phyloP scores from a whole-genome alignment of 2,113 vertebrate species.

The Marmota flaviventris region DNA sequence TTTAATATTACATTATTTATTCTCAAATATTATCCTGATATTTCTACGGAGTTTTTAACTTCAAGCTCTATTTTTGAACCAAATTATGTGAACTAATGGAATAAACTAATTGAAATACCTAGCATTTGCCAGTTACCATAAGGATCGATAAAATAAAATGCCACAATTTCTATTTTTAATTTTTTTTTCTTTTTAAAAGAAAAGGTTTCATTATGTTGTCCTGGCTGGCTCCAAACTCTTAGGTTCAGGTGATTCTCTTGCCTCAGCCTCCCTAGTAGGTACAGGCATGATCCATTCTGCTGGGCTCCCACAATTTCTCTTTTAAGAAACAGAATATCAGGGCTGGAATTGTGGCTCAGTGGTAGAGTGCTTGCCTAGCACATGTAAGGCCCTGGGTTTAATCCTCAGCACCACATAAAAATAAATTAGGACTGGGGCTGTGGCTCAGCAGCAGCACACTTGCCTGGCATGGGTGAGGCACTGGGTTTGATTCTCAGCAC shows the following conservation, averaged over 20 bases:
- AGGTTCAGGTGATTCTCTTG: background rate
- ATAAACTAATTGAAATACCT: background rate
- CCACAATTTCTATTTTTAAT: background rate
- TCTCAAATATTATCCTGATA: conserved; percentile 22
- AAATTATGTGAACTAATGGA: background rate
- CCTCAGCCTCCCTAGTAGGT: background rate
- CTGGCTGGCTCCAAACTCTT: background rate
- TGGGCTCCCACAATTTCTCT: background rate
- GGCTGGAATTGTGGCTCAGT: too few species aligned
- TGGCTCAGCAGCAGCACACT: too few species aligned
- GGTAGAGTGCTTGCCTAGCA: too few species aligned
- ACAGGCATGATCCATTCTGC: background rate
- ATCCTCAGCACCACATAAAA: too few species aligned
- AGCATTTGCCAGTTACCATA: background rate
- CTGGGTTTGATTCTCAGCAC: too few species aligned
- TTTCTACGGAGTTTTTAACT: conserved; percentile 60
- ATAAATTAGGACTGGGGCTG: too few species aligned
- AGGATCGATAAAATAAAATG: background rate
- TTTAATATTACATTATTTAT: background rate
- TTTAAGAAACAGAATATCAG: background rate
- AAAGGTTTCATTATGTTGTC: background rate
- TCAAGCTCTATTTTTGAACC: conserved; percentile 43
- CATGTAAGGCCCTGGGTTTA: too few species aligned
- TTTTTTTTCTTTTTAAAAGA: background rate
- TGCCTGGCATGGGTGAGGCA: too few species aligned